Conservation (phyloP, 2,797 vertebrate genomes). For the Gymnopithys bicolor region DNA sequence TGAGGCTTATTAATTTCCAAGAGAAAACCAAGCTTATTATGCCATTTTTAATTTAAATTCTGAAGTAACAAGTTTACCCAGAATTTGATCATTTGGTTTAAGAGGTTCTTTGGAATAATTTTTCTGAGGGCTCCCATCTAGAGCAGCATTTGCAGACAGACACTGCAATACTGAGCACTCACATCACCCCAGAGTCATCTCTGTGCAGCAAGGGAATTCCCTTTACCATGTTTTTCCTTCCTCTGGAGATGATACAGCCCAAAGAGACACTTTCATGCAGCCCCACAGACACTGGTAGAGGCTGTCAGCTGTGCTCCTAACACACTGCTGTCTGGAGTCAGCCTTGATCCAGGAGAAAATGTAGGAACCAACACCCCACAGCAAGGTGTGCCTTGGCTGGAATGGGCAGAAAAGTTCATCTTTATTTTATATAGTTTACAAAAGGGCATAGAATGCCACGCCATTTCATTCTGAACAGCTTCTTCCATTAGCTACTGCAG, state of each 20-base stretch:
- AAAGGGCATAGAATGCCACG: constrained; percentile 47
- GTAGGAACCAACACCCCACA: background rate
- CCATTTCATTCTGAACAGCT: constrained; percentile 34
- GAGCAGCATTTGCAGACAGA: background rate
- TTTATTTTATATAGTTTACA: constrained; percentile 32
- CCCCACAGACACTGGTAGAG: background rate
- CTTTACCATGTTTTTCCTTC: background rate
- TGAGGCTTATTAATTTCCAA: background rate
- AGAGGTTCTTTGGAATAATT: background rate
- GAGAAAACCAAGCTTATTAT: background rate
- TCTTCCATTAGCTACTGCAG: constrained; percentile 8
- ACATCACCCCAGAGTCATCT: background rate
- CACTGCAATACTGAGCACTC: background rate
- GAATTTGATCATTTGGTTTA: background rate
- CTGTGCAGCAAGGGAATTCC: background rate
- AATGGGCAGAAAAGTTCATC: background rate
- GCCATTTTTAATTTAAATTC: background rate
- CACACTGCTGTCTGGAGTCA: background rate
- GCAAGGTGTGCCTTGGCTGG: background rate
- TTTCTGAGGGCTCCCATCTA: background rate
- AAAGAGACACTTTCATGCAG: background rate
- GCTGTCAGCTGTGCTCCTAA: background rate
- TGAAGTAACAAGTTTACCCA: background rate
- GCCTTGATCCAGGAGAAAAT: background rate
- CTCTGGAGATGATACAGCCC: background rate